Percentiles rank a stretch among this genome's conserved stretches.
These are phyloP conservation scores for Scaptomyza polygonia DNA, from an alignment of 2,888 invertebrate genomes.

Conservation along the genomic window DNA sequence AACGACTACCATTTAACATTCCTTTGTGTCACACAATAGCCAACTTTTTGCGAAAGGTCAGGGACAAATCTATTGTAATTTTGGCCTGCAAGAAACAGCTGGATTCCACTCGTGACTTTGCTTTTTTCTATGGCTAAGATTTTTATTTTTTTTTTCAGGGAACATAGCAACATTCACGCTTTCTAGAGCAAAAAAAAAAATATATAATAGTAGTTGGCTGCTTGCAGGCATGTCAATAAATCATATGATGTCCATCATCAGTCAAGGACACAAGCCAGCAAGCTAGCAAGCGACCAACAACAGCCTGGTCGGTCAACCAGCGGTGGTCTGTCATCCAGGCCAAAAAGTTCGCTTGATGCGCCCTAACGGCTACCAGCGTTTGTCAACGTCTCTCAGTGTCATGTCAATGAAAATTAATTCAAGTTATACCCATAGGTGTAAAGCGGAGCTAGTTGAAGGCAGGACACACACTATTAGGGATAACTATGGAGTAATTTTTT, in stretches of 20 bases:
- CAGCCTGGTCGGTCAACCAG: not conserved
- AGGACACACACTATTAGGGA: not conserved
- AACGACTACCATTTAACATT: slow-evolving; percentile 21
- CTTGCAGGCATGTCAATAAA: slow-evolving; percentile 38
- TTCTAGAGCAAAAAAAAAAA: slow-evolving; percentile 7
- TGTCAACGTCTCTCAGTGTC: slow-evolving; percentile 21
- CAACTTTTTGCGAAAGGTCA: slow-evolving; percentile 5
- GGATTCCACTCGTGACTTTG: slow-evolving; percentile 30
- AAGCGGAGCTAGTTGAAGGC: slow-evolving; percentile 1
- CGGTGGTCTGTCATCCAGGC: slow-evolving; percentile 16
- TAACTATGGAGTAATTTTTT: not conserved
- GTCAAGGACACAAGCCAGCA: slow-evolving; percentile 38
- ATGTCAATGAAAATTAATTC: slow-evolving; percentile 47
- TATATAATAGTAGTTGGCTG: slow-evolving; percentile 17
- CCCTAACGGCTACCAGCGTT: slow-evolving; percentile 20
- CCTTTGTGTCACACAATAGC: slow-evolving; percentile 4
- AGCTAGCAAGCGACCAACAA: slow-evolving; percentile 8
- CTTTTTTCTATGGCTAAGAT: not conserved
- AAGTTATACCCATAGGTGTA: slow-evolving; percentile 1
- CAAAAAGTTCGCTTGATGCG: slow-evolving; percentile 28
- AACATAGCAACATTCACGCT: slow-evolving; percentile 4
- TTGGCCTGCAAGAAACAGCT: not conserved
- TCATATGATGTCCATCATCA: slow-evolving; percentile 51
- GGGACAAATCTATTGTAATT: slow-evolving; percentile 18
- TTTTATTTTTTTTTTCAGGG: not conserved